Evolutionary conservation across 2,113 vertebrate genomes (phyloP), one percentile per base, ranked within the genome.

Genomic region (Centropus unirufus): DNA sequence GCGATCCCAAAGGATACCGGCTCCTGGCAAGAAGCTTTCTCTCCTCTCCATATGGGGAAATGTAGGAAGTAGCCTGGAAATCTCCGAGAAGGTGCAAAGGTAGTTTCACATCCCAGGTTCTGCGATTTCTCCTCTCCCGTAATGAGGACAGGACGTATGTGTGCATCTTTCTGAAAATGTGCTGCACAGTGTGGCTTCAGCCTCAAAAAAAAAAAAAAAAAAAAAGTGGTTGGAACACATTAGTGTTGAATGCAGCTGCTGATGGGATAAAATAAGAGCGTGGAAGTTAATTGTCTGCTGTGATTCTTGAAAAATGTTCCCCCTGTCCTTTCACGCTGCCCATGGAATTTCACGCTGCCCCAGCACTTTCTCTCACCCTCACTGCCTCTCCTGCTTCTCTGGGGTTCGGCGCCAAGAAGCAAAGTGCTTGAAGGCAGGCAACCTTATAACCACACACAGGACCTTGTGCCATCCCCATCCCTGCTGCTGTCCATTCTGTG

Each of bases 31-130:
- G 64, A 54, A 32, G 44, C 62, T 40, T 69, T 49, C 49, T 36
- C 54, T 61, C 34, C 58, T 8, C 8, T 79, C 51, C 1, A 0
- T 5, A 1, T 19, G 4, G n/a, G 68, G 20, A 64, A n/a, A 49
- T 8, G 40, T 17, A 36, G 55, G 58, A 52, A 30, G 11, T 5
- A 54, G 49, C 58, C 67, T 54, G 75, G 70, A 61, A 40, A 7
- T n/a, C 2, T 2, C 1, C 64, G 42, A 40, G 75, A 46, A 77
- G 36, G n/a, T 17, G n/a, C 42, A 36, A 20, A 49, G 36, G 29
- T 19, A 11, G 19, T 40, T 87, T 57, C 11, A 4, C 4, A 2
- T 17, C 30, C 1, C 1, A 14, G 40, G 3, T 19, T 8, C 4
- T 24, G 74, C 44, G 62, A 2, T 68, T 55, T 18, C 49, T 77